These are phyloP conservation scores for Boloria selene DNA, from an alignment of 2,888 invertebrate genomes.

Conservation along the genomic window DNA sequence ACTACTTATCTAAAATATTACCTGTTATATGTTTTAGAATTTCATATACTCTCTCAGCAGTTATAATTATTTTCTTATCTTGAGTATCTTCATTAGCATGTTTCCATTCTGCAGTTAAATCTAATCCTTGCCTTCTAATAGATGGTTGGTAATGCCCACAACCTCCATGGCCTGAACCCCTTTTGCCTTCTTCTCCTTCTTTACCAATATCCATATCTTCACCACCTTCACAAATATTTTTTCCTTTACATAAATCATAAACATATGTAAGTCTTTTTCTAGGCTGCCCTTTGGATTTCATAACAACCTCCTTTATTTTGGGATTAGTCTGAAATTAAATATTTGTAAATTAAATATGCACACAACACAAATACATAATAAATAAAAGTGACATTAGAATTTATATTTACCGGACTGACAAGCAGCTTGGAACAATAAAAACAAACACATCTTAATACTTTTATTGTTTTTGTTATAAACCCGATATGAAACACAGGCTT, in stretches of 20 bases:
- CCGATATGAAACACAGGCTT: conserved; percentile 99
- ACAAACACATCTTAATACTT: conserved; percentile 98
- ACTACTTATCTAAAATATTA: conserved; percentile 41
- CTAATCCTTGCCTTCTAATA: conserved; percentile 93
- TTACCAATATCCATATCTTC: conserved; percentile 97
- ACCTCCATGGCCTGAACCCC: conserved; percentile 91
- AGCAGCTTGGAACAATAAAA: conserved; percentile 99
- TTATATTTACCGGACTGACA: conserved; percentile 92
- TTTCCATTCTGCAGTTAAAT: conserved; percentile 99
- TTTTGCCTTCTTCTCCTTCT: conserved; percentile 85
- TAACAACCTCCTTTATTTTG: conserved; percentile 95
- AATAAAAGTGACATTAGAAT: conserved; percentile 8
- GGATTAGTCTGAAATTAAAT: conserved; percentile 88
- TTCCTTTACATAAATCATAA: conserved; percentile 98
- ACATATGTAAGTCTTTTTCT: conserved; percentile 96
- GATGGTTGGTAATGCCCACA: conserved; percentile 99
- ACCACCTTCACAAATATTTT: conserved; percentile 98
- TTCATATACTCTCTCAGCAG: conserved; percentile 98
- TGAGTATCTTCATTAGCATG: conserved; percentile 99
- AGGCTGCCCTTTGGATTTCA: conserved; percentile 98
- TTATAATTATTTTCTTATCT: conserved; percentile 95
- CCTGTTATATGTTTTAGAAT: conserved; percentile 95
- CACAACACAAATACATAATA: conserved; percentile 7
- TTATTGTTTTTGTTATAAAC: conserved; percentile 98
- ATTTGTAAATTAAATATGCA: conserved; percentile 6